Evolutionary conservation across 2,888 invertebrate species (phyloP).

Genomic region (Dryadula phaetusa): DNA sequence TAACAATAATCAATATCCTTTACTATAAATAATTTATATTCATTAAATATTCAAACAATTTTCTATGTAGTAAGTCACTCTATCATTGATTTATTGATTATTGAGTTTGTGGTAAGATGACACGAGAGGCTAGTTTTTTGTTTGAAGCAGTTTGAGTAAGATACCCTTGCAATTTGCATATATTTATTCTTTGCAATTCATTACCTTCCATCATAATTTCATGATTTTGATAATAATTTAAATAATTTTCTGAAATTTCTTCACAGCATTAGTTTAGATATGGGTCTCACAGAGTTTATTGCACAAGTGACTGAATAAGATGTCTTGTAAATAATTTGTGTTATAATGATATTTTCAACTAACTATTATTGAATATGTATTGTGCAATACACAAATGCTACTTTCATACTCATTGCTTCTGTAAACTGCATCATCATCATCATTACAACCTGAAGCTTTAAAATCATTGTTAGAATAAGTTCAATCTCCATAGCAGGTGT

Average conservation of each 20-base stretch:
- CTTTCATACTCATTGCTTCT: constrained; percentile 26
- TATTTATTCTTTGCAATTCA: neutral
- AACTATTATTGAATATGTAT: constrained; percentile 5
- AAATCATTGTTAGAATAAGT: constrained; percentile 31
- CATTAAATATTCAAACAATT: constrained; percentile 11
- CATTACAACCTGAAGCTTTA: constrained; percentile 30
- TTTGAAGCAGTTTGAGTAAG: neutral
- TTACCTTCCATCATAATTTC: neutral
- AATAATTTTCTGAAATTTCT: neutral
- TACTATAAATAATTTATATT: neutral
- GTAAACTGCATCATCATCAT: constrained; percentile 29
- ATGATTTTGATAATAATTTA: neutral
- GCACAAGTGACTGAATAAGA: constrained; percentile 20
- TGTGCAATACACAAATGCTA: constrained; percentile 22
- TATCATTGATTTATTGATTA: constrained; percentile 9
- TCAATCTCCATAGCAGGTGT: constrained; percentile 6
- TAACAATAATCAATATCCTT: neutral
- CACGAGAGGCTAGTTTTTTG: neutral
- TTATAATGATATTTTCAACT: neutral
- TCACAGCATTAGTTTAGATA: constrained; percentile 10
- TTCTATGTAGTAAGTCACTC: neutral
- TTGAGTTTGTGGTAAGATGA: constrained; percentile 5
- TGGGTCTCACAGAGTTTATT: constrained; percentile 33
- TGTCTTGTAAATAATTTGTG: neutral
- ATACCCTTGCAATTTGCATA: neutral